These are phyloP conservation scores for Anthrax anthrax DNA, from an alignment of 2,888 invertebrate genomes.

Conservation along the genomic window DNA sequence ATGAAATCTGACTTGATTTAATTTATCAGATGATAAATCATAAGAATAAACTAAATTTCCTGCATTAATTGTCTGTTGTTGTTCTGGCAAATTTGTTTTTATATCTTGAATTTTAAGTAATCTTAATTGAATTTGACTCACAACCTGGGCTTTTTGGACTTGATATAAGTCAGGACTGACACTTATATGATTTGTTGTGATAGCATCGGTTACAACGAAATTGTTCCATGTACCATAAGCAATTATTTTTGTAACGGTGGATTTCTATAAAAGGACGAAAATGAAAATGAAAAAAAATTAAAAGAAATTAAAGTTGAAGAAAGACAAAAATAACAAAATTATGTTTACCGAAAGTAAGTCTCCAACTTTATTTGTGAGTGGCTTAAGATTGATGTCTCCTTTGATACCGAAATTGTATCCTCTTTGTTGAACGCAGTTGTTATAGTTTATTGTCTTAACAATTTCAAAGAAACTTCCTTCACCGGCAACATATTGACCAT, in stretches of 20 bases:
- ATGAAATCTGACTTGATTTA: conserved; percentile 16
- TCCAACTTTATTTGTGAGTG: conserved; percentile 36
- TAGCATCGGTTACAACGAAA: conserved; percentile 49
- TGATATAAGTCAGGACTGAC: conserved; percentile 44
- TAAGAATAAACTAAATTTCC: conserved; percentile 42
- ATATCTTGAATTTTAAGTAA: conserved; percentile 23
- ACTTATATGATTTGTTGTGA: conserved; percentile 45
- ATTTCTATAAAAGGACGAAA: conserved; percentile 32
- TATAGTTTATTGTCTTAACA: conserved; percentile 51
- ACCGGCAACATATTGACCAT: conserved; percentile 15
- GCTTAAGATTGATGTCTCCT: conserved; percentile 39
- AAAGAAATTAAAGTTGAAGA: neutral
- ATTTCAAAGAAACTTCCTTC: conserved; percentile 42
- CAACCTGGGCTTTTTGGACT: conserved; percentile 45
- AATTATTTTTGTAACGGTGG: conserved; percentile 42
- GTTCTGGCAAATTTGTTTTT: conserved; percentile 26
- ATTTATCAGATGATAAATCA: conserved; percentile 26
- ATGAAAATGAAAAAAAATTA: neutral
- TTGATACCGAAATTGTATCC: conserved; percentile 52
- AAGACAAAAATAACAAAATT: neutral
- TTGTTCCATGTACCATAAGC: conserved; percentile 39
- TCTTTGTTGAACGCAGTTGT: conserved; percentile 45
- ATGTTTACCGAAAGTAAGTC: conserved; percentile 36
- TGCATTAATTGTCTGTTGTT: conserved; percentile 34
- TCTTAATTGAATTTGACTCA: conserved; percentile 43